Percentiles rank a stretch among this genome's conserved stretches.
Conservation (phyloP, 2,113 vertebrate genomes). For the Holacanthus passer region DNA sequence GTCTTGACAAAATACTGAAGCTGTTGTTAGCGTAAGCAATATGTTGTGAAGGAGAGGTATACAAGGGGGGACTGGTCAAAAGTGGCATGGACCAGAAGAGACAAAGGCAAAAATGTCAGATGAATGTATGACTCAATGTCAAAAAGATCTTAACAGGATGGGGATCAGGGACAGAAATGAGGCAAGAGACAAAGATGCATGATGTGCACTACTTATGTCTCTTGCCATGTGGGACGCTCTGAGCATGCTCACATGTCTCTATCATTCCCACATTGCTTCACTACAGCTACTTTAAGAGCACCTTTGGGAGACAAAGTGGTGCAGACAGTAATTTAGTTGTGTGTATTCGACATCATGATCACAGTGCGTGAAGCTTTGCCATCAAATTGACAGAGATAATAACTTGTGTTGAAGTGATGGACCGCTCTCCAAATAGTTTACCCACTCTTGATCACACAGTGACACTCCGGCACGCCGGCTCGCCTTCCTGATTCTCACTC, state of each 20-base stretch:
- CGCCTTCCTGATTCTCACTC: slow-evolving; percentile 19
- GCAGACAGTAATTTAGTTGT: slow-evolving; percentile 48
- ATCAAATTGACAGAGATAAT: slow-evolving; percentile 52
- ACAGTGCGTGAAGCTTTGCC: slow-evolving; percentile 38
- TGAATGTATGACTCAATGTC: neutral
- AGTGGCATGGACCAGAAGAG: neutral
- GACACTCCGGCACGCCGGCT: slow-evolving; percentile 17
- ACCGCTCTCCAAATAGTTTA: slow-evolving; percentile 48
- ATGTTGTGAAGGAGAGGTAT: neutral
- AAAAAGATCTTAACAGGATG: neutral
- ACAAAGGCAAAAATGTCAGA: neutral
- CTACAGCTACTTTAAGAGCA: slow-evolving; percentile 6
- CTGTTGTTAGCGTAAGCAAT: neutral
- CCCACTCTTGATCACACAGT: slow-evolving; percentile 34
- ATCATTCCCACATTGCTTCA: slow-evolving; percentile 6
- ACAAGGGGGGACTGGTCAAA: neutral
- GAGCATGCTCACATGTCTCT: neutral
- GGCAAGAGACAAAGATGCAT: neutral
- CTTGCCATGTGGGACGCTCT: neutral
- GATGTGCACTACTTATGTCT: neutral
- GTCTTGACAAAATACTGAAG: neutral
- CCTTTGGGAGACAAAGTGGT: slow-evolving; percentile 44
- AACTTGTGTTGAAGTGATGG: slow-evolving; percentile 33
- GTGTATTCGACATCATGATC: slow-evolving; percentile 42
- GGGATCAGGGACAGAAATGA: neutral